Evolutionary conservation across 2,797 vertebrate genomes (phyloP), one percentile per base, ranked within the genome.

Genomic region (Calcarius lapponicus): DNA sequence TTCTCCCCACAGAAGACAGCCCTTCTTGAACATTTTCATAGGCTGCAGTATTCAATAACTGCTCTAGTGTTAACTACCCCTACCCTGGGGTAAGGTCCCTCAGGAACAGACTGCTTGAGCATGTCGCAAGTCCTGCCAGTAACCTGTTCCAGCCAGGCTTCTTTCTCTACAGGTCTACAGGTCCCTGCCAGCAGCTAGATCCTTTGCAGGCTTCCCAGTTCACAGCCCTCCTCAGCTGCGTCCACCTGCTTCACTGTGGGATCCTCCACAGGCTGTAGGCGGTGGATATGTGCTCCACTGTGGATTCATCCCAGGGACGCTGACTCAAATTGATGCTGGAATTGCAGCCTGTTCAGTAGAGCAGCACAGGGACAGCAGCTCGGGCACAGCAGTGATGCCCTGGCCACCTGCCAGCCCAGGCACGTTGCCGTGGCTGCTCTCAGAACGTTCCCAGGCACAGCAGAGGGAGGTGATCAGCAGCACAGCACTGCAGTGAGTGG

Each of bases 301-400:
- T 21, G 22, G 6, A 18, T 32, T 74, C 26, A 61, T 26, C 15
- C 21, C 26, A 38, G 34, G 13, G 24, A n/a, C 20, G 6, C 10
- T 9, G 11, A 48, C 56, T 43, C 10, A 69, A 25, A 32, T 10
- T 25, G 13, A 3, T 13, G 4, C 3, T 36, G 56, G 36, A 43
- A 8, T 15, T 25, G 36, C 62, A 48, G 42, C 13, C 26, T 42
- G 22, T 32, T 47, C 40, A 54, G 31, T 16, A 2, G 20, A 60
- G 54, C 12, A 42, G 29, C 25, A 4, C 47, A 51, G 42, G 25
- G 6, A 17, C 31, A 56, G 21, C 42, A 71, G 57, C 8, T 15
- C 2, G 2, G n/a, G 43, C 3, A 26, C 24, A 73, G 34, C 40
- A 81, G 47, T 0, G 0, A 10, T 32, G 11, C 8, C 62, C 13